Evolutionary conservation across 1,140 invertebrate species (phyloP).

Genomic region (Saxidomus purpurata): DNA sequence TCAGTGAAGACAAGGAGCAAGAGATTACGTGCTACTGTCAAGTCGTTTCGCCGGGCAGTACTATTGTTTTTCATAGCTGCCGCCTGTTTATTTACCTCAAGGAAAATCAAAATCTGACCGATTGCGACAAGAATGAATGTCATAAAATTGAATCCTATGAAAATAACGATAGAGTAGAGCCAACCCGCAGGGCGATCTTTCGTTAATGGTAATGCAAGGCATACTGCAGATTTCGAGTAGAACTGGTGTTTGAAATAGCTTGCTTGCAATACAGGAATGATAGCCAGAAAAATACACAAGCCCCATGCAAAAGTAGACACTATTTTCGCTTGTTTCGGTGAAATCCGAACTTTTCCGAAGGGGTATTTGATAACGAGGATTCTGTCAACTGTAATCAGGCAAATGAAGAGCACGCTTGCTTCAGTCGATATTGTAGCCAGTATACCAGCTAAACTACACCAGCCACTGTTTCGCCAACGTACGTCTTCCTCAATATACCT

Average conservation of each 20-base stretch:
- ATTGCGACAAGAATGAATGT: constrained; percentile 72
- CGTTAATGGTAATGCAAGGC: constrained; percentile 71
- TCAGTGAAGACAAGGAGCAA: constrained; percentile 71
- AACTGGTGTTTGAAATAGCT: constrained; percentile 59
- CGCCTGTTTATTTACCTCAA: not conserved
- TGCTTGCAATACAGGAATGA: constrained; percentile 67
- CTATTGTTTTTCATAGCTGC: not conserved
- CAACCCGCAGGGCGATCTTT: constrained; percentile 62
- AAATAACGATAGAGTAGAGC: constrained; percentile 69
- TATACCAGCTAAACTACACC: constrained; percentile 77
- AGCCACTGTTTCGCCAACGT: constrained; percentile 70
- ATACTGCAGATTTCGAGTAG: constrained; percentile 73
- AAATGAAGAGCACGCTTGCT: constrained; percentile 72
- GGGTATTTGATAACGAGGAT: constrained; percentile 78
- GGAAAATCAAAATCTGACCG: constrained; percentile 70
- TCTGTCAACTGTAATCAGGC: constrained; percentile 79
- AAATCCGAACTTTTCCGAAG: constrained; percentile 67
- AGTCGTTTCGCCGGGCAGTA: constrained; percentile 25
- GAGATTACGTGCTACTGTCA: constrained; percentile 70
- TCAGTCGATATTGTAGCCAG: constrained; percentile 77
- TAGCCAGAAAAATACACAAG: constrained; percentile 54
- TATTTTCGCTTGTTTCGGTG: constrained; percentile 31
- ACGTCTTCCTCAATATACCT: constrained; percentile 75
- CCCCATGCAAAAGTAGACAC: constrained; percentile 64
- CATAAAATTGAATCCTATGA: constrained; percentile 73